A percentile compares a stretch with the other conserved stretches of the same genome.
Conservation (phyloP, 1,140 invertebrate species). For the Macrobrachium nipponense region DNA sequence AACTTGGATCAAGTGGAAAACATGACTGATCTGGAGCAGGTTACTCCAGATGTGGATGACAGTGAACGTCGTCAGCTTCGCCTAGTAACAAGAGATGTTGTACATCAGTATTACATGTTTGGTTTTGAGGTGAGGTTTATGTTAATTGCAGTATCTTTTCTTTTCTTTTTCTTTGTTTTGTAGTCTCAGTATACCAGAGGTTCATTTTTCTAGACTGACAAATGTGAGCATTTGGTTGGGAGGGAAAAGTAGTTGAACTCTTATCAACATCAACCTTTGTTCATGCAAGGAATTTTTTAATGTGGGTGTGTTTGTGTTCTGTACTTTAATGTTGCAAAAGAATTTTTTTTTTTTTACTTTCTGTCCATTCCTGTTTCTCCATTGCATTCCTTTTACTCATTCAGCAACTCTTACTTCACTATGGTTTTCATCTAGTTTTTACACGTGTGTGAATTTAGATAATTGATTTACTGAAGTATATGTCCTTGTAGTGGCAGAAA, state of each 20-base stretch:
- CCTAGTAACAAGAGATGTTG: conserved; percentile 78
- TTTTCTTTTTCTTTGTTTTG: no score
- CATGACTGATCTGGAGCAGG: conserved; percentile 41
- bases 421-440: neutral
- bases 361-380: neutral
- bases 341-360: neutral
- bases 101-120: conserved; percentile 88
- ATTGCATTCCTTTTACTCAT: neutral
- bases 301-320: neutral
- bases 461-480: no score
- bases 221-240: no score
- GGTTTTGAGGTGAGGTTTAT: conserved; percentile 79
- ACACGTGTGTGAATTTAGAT: no score
- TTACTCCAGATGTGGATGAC: conserved; percentile 32
- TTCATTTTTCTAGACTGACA: no score
- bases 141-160: no score
- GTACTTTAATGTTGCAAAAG: no score
- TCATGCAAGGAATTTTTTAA: neutral
- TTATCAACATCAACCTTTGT: no score
- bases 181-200: no score
- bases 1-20: conserved; percentile 50
- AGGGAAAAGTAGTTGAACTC: no score
- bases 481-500: no score
- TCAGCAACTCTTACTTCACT: neutral
- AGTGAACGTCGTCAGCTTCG: conserved; percentile 36